A percentile compares a stretch with the other conserved stretches of the same genome.
These are phyloP conservation scores for Arrhopalites spinosus DNA, from an alignment of 2,888 invertebrate species.

Conservation along the genomic window DNA sequence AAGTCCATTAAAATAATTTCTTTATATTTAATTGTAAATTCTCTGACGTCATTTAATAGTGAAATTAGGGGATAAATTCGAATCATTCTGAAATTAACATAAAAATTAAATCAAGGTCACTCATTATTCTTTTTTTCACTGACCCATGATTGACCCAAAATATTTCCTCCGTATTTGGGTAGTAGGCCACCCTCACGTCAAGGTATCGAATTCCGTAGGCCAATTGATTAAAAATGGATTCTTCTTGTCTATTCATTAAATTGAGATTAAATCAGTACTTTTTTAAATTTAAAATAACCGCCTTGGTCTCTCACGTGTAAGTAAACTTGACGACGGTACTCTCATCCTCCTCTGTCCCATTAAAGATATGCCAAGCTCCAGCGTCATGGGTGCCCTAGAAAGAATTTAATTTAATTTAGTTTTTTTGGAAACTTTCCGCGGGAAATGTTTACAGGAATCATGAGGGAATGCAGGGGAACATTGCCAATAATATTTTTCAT, in stretches of 20 bases:
- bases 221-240: conserved; percentile 79
- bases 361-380: conserved; percentile 65
- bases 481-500: conserved; percentile 62
- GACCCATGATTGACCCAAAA: conserved; percentile 79
- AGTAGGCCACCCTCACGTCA: conserved; percentile 78
- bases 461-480: conserved; percentile 66
- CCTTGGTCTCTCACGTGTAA: conserved; percentile 34
- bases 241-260: conserved; percentile 68
- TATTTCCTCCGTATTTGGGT: conserved; percentile 58
- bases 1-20: conserved; percentile 81
- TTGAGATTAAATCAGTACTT: background rate
- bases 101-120: no score
- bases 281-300: background rate
- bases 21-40: conserved; percentile 65
- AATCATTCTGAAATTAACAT: no score
- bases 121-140: no score
- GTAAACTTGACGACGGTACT: conserved; percentile 50
- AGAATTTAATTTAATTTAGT: no score
- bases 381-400: conserved; percentile 67
- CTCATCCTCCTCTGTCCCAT: conserved; percentile 57
- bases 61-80: conserved; percentile 69
- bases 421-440: no score
- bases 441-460: conserved; percentile 74
- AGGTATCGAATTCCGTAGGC: conserved; percentile 82
- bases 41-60: conserved; percentile 63